Percentiles rank a stretch among this genome's conserved stretches.
Conservation (phyloP, 2,888 invertebrate species). For the Andrena bicolor region DNA sequence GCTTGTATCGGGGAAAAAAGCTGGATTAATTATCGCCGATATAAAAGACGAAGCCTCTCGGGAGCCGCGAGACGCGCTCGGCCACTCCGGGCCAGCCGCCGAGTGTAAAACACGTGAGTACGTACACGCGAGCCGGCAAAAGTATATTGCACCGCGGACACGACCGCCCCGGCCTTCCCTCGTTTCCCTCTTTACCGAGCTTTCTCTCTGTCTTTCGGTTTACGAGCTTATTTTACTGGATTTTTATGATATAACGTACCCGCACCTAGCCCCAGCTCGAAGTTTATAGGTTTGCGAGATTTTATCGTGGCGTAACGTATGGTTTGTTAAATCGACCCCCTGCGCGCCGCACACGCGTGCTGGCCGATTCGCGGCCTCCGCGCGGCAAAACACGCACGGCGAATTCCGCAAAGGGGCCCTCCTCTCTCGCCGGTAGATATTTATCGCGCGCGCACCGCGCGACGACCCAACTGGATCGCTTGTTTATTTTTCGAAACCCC, state of each 20-base stretch:
- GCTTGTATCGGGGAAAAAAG: neutral
- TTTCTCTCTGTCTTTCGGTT: slow-evolving; percentile 72
- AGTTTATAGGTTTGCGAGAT: slow-evolving; percentile 84
- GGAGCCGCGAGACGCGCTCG: neutral
- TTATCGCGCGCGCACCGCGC: slow-evolving; percentile 64
- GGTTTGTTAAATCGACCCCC: slow-evolving; percentile 84
- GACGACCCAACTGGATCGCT: slow-evolving; percentile 65
- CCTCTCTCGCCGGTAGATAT: slow-evolving; percentile 64
- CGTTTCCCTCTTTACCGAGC: slow-evolving; percentile 23
- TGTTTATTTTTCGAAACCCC: slow-evolving; percentile 63
- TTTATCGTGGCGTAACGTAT: slow-evolving; percentile 84
- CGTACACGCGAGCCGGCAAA: slow-evolving; percentile 31
- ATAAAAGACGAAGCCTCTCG: slow-evolving; percentile 2
- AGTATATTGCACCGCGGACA: slow-evolving; percentile 45
- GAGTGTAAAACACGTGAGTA: slow-evolving; percentile 42
- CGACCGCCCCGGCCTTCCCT: slow-evolving; percentile 14
- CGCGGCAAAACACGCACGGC: slow-evolving; percentile 46
- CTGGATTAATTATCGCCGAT: slow-evolving; percentile 24
- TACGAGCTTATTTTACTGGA: slow-evolving; percentile 85
- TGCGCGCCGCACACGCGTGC: slow-evolving; percentile 51
- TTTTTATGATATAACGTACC: slow-evolving; percentile 84
- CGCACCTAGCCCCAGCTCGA: slow-evolving; percentile 78
- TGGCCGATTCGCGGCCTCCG: slow-evolving; percentile 16
- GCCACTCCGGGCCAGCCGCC: slow-evolving; percentile 7
- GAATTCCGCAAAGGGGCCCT: slow-evolving; percentile 73